Evolutionary conservation across 2,797 vertebrate species (phyloP), one percentile per base, ranked within the genome.

Genomic region (Chaetophractus vellerosus): DNA sequence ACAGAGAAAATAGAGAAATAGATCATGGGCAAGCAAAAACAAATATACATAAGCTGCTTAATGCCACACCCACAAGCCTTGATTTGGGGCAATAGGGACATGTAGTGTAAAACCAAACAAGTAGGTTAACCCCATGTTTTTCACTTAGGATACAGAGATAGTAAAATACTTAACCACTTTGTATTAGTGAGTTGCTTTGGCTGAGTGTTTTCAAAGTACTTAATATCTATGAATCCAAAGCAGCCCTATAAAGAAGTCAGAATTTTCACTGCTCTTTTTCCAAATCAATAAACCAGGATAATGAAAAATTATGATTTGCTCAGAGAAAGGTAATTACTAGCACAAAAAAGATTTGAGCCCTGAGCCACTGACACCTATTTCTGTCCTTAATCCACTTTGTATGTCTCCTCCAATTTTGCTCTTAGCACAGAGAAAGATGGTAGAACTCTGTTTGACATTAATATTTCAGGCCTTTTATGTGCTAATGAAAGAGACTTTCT

Each of bases 281-380:
- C 96, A 97, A 97, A 89, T 97, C 97, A 96, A 92, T 97, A 97
- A 96, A 96, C 88, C 71, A 93, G 95, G 69, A 97, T 97, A 97
- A 97, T 97, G 96, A 97, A 95, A 97, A 97, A 93, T 95, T 97
- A 96, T 92, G 82, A 97, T 91, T 97, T 96, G 78, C 74, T 94
- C 92, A 69, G 85, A 96, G 93, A 96, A 96, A 95, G 95, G 69
- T 94, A 97, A 97, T 97, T 96, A 95, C 92, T 84, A 86, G 59
- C 75, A 92, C 36, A 94, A 93, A 96, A 96, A 80, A 86, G 90
- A 96, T 86, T 72, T 74, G 78, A 95, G 88, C 85, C 88, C 88
- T 88, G 92, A 96, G 85, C 74, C 71, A 71, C 85, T 88, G 92
- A 95, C 94, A 79, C 79, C 66, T 96, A 76, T 94, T 96, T 97